A percentile compares a stretch with the other conserved stretches of the same genome.
These are phyloP conservation scores for Mycteria americana DNA, from an alignment of 2,797 vertebrate species.

Conservation along the genomic window DNA sequence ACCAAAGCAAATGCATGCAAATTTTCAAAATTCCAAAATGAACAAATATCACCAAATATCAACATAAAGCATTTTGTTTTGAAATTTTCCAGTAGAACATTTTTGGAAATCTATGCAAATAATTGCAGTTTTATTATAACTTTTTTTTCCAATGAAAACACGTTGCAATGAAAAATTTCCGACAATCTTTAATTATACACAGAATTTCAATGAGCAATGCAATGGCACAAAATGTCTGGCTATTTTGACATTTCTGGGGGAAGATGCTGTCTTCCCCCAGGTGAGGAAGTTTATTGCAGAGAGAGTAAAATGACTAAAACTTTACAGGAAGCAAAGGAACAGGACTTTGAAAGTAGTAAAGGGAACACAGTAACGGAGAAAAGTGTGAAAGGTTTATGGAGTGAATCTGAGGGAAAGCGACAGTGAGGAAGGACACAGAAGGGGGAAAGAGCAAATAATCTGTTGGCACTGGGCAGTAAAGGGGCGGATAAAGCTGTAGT, in stretches of 20 bases:
- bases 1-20: background rate
- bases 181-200: background rate
- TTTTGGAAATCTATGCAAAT: background rate
- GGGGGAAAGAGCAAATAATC: background rate
- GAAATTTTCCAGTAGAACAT: background rate
- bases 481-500: background rate
- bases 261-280: background rate
- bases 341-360: background rate
- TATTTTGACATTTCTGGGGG: background rate
- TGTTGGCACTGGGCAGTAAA: background rate
- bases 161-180: background rate
- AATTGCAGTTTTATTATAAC: background rate
- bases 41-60: background rate
- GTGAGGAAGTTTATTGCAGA: background rate
- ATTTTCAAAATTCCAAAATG: background rate
- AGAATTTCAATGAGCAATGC: background rate
- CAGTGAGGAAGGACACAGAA: background rate
- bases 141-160: background rate
- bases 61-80: background rate
- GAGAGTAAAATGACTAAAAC: background rate
- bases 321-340: background rate
- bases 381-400: background rate
- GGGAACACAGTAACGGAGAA: background rate
- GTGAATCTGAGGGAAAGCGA: background rate
- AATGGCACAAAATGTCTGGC: background rate